Evolutionary conservation across 1,140 invertebrate species (phyloP), one percentile per base, ranked within the genome.

Genomic region (Lasaia peninsularis): DNA sequence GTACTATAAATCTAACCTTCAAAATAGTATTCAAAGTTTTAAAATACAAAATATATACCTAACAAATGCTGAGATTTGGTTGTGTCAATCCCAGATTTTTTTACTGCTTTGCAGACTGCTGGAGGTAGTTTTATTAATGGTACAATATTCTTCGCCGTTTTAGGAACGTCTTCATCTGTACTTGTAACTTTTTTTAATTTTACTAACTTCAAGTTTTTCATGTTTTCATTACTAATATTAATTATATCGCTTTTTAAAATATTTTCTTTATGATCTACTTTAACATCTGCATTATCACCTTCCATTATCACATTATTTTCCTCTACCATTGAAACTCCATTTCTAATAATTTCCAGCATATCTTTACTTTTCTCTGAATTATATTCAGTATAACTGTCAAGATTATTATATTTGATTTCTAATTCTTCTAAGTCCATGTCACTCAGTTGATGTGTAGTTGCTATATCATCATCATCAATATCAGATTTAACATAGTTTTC

Each of bases 261-360:
- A 44, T 44, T 44, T 44, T 44, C 18, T 44, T 18, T 44, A 44
- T 44, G 16, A 11, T 44, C 40, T n/a, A 44, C 11, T 44, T 44
- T 20, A 20, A 44, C 40, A 4, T 21, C 40, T 21, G 10, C 20
- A 18, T 44, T 11, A 5, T 44, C 40, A 11, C 4, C 20, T 40
- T 16, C 16, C 11, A 40, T 40, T 18, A 11, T 44, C 14, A 5
- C 18, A 16, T 44, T 44, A 18, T 1, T 8, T 10, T 20, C 18
- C 11, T 44, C 16, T 11, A 11, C 14, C 0, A 8, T 16, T 9
- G 40, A 9, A 3, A 20, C 40, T 11, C 34, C 12, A 5, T 18
- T 11, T 4, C 18, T 11, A 18, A 44, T 9, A 11, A 44, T 16
- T 11, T 44, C 40, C 8, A 44, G 16, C 40, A 16, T 18, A 1